Evolutionary conservation across 2,113 vertebrate species (phyloP).

Genomic region (Chunga burmeisteri): DNA sequence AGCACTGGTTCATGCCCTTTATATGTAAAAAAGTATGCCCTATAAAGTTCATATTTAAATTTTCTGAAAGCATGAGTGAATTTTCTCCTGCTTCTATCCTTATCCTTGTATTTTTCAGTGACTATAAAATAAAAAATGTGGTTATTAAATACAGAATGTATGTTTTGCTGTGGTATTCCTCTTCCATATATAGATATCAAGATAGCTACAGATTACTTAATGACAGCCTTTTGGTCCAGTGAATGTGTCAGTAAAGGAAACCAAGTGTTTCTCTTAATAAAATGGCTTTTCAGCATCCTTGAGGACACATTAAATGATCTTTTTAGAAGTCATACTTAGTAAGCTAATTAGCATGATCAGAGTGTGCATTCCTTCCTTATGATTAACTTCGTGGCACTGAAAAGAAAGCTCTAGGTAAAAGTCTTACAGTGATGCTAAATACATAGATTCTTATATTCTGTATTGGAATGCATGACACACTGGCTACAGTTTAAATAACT

Average conservation of each 20-base stretch:
- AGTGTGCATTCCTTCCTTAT: slow-evolving; percentile 38
- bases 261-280: background rate
- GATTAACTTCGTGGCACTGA: background rate
- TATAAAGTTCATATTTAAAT: background rate
- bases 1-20: background rate
- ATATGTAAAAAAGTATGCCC: background rate
- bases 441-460: background rate
- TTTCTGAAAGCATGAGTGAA: background rate
- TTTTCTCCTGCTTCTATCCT: background rate
- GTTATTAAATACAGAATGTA: background rate
- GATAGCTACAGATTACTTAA: background rate
- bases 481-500: background rate
- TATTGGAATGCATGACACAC: slow-evolving; percentile 41
- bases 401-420: background rate
- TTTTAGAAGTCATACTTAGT: slow-evolving; percentile 8
- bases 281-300: slow-evolving; percentile 13
- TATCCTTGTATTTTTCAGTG: background rate
- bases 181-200: background rate
- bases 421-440: background rate
- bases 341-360: slow-evolving; percentile 28
- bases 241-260: slow-evolving; percentile 20
- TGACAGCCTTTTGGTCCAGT: slow-evolving; percentile 1
- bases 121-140: background rate
- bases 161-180: background rate
- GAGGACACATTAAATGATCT: slow-evolving; percentile 3